These are phyloP conservation scores for Hoplias malabaricus DNA, from an alignment of 2,113 vertebrate genomes.

Conservation along the genomic window DNA sequence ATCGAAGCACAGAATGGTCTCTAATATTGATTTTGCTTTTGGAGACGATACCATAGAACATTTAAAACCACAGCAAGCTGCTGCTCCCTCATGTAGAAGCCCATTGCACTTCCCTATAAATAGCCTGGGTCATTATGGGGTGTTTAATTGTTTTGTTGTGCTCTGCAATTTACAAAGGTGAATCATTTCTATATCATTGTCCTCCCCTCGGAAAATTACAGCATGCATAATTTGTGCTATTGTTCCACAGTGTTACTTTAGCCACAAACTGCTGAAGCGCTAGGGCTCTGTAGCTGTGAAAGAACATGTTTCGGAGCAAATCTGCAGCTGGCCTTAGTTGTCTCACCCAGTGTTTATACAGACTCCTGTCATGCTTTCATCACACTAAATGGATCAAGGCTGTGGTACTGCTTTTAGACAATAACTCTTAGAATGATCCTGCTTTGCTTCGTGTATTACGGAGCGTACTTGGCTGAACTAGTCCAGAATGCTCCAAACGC, in stretches of 20 bases:
- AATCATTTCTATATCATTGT: slow-evolving; percentile 4
- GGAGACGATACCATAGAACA: background rate
- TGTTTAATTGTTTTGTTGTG: slow-evolving; percentile 13
- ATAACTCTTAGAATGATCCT: background rate
- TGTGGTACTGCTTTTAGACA: slow-evolving; percentile 12
- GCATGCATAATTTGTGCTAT: background rate
- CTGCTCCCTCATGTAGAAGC: background rate
- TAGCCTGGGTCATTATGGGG: background rate
- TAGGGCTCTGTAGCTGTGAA: background rate
- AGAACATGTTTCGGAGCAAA: slow-evolving; percentile 20
- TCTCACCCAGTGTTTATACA: slow-evolving; percentile 11
- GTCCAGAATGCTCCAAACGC: background rate
- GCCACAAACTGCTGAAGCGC: background rate
- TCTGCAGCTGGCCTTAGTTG: background rate
- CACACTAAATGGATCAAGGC: slow-evolving; percentile 35
- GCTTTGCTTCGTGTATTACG: background rate
- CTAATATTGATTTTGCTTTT: background rate
- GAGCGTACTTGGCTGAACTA: background rate
- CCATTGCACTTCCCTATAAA: background rate
- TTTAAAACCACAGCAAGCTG: background rate
- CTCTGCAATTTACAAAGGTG: background rate
- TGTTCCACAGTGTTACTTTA: background rate
- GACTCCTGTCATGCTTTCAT: slow-evolving; percentile 24
- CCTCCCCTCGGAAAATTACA: background rate
- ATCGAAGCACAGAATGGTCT: background rate